These are phyloP conservation scores for Drosophila punjabiensis DNA, from an alignment of 1,140 invertebrate genomes.

Conservation along the genomic window DNA sequence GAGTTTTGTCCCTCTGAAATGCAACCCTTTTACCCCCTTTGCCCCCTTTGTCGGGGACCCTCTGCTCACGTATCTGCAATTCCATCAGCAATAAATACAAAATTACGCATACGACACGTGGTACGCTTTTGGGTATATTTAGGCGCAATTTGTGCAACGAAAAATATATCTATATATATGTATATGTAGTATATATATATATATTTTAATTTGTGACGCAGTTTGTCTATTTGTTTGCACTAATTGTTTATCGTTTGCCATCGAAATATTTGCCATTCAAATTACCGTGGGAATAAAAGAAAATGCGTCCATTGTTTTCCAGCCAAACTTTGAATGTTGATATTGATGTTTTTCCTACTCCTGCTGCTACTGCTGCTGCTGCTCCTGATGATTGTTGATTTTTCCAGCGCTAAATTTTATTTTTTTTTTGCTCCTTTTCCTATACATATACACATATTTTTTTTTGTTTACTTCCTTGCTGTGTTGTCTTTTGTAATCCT, in stretches of 20 bases:
- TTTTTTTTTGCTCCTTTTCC: slow-evolving; percentile 2
- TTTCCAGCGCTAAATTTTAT: slow-evolving; percentile 11
- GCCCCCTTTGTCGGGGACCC: not conserved
- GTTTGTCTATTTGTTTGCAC: slow-evolving; percentile 68
- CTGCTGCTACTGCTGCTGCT: slow-evolving; percentile 1
- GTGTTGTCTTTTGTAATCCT: slow-evolving; percentile 48
- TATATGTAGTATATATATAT: not conserved
- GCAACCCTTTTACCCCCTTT: not conserved
- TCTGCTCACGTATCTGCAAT: slow-evolving; percentile 46
- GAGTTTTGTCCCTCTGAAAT: slow-evolving; percentile 5
- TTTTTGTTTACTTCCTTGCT: not conserved
- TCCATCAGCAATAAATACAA: slow-evolving; percentile 77
- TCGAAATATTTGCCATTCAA: slow-evolving; percentile 79
- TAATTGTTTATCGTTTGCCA: slow-evolving; percentile 80
- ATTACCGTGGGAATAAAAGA: slow-evolving; percentile 75
- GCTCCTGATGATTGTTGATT: slow-evolving; percentile 35
- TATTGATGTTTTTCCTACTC: slow-evolving; percentile 5
- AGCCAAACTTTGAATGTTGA: slow-evolving; percentile 7
- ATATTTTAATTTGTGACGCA: slow-evolving; percentile 41
- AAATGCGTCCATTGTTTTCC: slow-evolving; percentile 41
- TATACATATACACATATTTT: not conserved
- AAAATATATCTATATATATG: slow-evolving; percentile 29
- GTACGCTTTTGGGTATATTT: slow-evolving; percentile 72
- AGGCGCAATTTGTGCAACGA: slow-evolving; percentile 63
- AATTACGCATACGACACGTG: slow-evolving; percentile 74